phyloP scores from a whole-genome alignment of 2,113 vertebrate genomes.

The Heterotilapia buettikoferi region DNA sequence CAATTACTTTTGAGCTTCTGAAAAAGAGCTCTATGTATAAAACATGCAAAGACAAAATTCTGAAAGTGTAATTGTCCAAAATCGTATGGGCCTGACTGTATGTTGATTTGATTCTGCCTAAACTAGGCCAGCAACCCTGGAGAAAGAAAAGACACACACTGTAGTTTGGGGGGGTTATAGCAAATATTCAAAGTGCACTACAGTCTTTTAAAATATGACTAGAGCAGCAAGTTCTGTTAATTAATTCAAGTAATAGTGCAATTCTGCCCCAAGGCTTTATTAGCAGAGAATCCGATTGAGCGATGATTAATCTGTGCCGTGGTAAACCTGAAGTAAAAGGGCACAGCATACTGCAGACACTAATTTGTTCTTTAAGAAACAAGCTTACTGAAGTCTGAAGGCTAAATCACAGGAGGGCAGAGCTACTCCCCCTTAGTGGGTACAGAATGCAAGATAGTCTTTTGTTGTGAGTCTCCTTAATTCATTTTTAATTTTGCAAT shows the following conservation, averaged over 20 bases:
- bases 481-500: constrained; percentile 46
- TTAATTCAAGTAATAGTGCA: constrained; percentile 46
- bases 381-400: constrained; percentile 5
- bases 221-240: constrained; percentile 54
- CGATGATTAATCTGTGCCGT: constrained; percentile 32
- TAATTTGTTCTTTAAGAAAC: neutral
- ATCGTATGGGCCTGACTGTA: fast-evolving
- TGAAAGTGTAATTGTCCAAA: neutral
- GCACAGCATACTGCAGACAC: neutral
- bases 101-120: constrained; percentile 25
- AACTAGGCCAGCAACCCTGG: constrained; percentile 47
- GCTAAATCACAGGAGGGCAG: constrained; percentile 22
- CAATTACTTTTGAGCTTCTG: neutral
- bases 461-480: neutral
- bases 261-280: constrained; percentile 40
- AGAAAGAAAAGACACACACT: neutral
- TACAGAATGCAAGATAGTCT: constrained; percentile 12
- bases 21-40: fast-evolving
- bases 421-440: constrained; percentile 1
- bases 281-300: constrained; percentile 35
- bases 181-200: constrained; percentile 18
- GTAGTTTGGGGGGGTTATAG: neutral
- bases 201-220: constrained; percentile 17
- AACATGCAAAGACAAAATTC: neutral
- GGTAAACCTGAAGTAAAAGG: constrained; percentile 30